Conservation (phyloP, 2,797 vertebrate species). For the Distichodus sexfasciatus region DNA sequence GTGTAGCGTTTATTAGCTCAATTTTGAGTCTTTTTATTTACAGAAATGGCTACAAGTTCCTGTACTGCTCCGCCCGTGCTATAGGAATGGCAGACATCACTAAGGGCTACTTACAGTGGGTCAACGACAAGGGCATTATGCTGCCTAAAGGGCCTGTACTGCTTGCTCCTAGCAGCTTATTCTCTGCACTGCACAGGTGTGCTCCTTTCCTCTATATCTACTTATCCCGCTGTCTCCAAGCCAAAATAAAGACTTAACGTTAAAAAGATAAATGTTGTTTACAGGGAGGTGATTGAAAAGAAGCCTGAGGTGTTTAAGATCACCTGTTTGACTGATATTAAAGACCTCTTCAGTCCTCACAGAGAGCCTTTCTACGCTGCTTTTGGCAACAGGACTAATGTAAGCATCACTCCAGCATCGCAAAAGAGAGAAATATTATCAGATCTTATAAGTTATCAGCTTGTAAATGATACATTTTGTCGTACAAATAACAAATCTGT, state of each 20-base stretch:
- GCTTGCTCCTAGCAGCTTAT: slow-evolving; percentile 92
- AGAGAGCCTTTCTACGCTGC: slow-evolving; percentile 86
- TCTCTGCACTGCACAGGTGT: slow-evolving; percentile 96
- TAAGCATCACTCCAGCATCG: slow-evolving; percentile 63
- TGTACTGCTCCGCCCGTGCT: slow-evolving; percentile 93
- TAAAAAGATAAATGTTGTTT: background rate
- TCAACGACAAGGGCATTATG: slow-evolving; percentile 83
- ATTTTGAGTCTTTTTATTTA: slow-evolving; percentile 6
- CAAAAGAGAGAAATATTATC: background rate
- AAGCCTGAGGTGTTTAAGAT: slow-evolving; percentile 95
- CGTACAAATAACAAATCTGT: background rate
- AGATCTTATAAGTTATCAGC: background rate
- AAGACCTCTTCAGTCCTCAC: slow-evolving; percentile 78
- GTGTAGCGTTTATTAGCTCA: too few species aligned
- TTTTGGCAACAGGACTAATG: slow-evolving; percentile 90
- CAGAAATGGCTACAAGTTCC: slow-evolving; percentile 96
- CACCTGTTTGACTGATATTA: slow-evolving; percentile 87
- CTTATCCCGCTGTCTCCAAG: too few species aligned
- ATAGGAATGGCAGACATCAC: slow-evolving; percentile 94
- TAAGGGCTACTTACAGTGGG: slow-evolving; percentile 89
- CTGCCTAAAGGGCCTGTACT: slow-evolving; percentile 92
- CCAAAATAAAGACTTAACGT: too few species aligned
- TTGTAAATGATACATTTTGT: background rate
- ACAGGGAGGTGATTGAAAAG: slow-evolving; percentile 95
- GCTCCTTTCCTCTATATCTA: too few species aligned